Conservation (phyloP, 2,888 invertebrate genomes). For the Napeogenes inachia region DNA sequence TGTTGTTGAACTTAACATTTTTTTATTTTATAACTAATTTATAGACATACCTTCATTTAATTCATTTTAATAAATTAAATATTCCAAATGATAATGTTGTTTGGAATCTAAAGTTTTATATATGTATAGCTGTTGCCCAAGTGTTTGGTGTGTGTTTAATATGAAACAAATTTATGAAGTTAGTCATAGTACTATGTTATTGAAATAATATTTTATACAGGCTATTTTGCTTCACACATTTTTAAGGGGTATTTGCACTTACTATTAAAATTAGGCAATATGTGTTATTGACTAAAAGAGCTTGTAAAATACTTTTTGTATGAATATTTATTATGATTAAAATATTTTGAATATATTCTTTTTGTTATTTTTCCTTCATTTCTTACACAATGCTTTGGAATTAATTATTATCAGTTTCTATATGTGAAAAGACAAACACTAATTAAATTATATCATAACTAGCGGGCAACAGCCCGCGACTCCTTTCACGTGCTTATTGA, state of each 20-base stretch:
- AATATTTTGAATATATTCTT: constrained; percentile 3
- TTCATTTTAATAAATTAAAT: constrained; percentile 12
- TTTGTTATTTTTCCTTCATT: neutral
- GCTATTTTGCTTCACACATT: too few species aligned
- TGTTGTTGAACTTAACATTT: neutral
- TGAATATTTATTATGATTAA: constrained; percentile 8
- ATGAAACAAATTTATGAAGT: too few species aligned
- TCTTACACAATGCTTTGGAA: too few species aligned
- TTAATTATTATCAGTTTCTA: too few species aligned
- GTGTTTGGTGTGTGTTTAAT: neutral
- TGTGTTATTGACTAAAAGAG: constrained; percentile 4
- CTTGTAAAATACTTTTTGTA: constrained; percentile 17
- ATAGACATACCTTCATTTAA: constrained; percentile 9
- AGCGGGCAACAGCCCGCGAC: too few species aligned
- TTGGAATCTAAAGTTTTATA: neutral
- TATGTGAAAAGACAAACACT: too few species aligned
- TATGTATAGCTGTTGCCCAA: neutral
- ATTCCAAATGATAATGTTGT: neutral
- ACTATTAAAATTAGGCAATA: neutral
- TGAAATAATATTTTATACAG: too few species aligned
- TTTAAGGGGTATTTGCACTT: too few species aligned
- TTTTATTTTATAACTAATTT: constrained; percentile 4
- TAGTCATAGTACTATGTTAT: too few species aligned
- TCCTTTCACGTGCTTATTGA: too few species aligned
- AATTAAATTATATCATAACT: too few species aligned